Base-by-base conservation (phyloP, 2,797 vertebrate species). In the Vultur gryphus region DNA sequence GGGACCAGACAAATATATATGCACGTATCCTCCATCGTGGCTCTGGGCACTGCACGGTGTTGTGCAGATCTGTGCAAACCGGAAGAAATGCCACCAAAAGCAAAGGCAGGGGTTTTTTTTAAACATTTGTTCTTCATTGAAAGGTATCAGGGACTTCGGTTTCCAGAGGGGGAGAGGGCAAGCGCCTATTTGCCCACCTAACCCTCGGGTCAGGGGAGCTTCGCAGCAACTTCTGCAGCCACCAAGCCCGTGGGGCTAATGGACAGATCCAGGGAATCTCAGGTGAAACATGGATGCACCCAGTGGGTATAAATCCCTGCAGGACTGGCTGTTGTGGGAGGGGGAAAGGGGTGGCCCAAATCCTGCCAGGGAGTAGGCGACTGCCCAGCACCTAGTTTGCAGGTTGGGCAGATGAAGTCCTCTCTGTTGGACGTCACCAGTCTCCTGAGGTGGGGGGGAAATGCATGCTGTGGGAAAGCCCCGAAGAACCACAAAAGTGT, bases 21-120 rank as follows among this genome's bases (percentile, higher is more conserved):
- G 2, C 31, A 16, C 2, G 0, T 16, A 65, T 16, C 46, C 55
- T 29, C 44, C 25, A 10, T 9, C 0, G 0, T 11, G 13, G 49
- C 66, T 79, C 66, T 64, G 46, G 64, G 87, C 43, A 31, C 66
- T n/a, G 48, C 26, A 28, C 3, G 1, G 29, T 13, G 1, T 9
- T 43, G 35, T 54, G 57, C 25, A 49, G 16, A 70, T 39, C 46
- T 4, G 1, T 24, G 49, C 71, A 46, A 72, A 69, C 18, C 35
- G 35, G 44, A 76, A 93, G 39, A 76, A 72, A 72, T 18, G 18
- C 10, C 71, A 76, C 66, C 28, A 57, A 58, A 48, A 79, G 43
- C 41, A 79, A 82, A 93, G 46, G 25, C 10, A 39, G n/a, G 20
- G 16, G 2, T 10, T 4, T 5, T 33, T 61, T 11, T 7, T 3